phyloP scores from a whole-genome alignment of 1,140 invertebrate genomes.

The Drosophila sechellia region DNA sequence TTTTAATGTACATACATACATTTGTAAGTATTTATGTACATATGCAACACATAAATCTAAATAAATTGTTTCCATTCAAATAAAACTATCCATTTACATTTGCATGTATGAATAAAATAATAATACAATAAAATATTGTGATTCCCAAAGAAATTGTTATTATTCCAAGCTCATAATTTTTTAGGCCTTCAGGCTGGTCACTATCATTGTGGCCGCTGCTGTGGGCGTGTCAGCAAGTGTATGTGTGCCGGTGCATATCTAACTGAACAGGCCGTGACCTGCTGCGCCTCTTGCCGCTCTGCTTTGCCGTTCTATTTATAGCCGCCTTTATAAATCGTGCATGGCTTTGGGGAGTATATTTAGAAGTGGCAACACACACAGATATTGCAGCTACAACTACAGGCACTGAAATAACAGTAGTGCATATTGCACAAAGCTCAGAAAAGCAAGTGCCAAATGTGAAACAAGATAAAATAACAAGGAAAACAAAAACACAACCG shows the following conservation, averaged over 20 bases:
- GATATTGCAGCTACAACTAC: constrained; percentile 10
- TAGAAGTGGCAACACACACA: constrained; percentile 70
- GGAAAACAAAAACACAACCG: constrained; percentile 18
- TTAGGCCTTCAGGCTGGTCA: no score
- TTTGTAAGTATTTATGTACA: not conserved
- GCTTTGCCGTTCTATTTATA: constrained; percentile 78
- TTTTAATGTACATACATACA: no score
- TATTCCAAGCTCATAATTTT: no score
- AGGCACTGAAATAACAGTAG: constrained; percentile 24
- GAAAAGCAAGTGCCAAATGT: constrained; percentile 15
- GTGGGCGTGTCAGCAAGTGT: not conserved
- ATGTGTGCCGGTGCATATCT: constrained; percentile 32
- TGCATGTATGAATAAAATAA: no score
- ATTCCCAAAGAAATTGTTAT: no score
- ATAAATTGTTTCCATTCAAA: no score
- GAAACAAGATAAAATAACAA: constrained; percentile 15
- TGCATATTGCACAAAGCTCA: constrained; percentile 52
- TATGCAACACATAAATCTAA: no score
- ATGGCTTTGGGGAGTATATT: constrained; percentile 81
- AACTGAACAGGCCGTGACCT: constrained; percentile 83
- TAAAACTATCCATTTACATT: no score
- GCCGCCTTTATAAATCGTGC: constrained; percentile 83
- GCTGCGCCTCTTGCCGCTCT: constrained; percentile 42
- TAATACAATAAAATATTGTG: no score
- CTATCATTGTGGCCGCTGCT: constrained; percentile 4